Percentiles rank a stretch among this genome's conserved stretches.
phyloP scores from a whole-genome alignment of 2,888 invertebrate genomes.

The Tenthredo scrophulariae region DNA sequence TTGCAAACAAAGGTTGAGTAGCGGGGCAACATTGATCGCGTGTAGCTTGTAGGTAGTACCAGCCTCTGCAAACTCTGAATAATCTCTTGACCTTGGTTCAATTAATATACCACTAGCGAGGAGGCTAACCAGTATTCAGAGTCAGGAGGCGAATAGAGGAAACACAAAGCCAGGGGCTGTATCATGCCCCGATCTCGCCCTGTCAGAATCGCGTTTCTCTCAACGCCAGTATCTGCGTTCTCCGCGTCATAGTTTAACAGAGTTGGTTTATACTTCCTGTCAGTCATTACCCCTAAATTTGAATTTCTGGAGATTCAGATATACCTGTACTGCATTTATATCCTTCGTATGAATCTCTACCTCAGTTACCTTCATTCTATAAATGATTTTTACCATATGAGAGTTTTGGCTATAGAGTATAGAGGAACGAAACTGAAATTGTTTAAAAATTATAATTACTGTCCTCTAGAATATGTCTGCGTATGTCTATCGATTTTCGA shows the following conservation, averaged over 20 bases:
- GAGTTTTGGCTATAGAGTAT: neutral
- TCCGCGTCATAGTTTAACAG: neutral
- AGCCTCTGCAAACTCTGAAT: conserved; percentile 15
- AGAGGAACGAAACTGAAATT: neutral
- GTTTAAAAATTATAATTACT: neutral
- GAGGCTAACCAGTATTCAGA: conserved; percentile 34
- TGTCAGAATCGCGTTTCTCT: conserved; percentile 25
- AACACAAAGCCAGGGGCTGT: conserved; percentile 38
- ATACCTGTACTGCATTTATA: neutral
- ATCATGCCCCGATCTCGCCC: conserved; percentile 36
- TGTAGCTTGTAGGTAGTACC: neutral
- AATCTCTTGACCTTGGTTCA: conserved; percentile 46
- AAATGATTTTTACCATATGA: too few relatives aligned
- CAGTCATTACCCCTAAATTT: neutral
- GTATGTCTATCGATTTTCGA: neutral
- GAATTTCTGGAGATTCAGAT: neutral
- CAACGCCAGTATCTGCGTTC: neutral
- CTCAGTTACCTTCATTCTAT: neutral
- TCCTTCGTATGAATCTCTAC: neutral
- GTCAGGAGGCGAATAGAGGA: conserved; percentile 24
- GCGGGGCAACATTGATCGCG: neutral
- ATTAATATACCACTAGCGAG: neutral
- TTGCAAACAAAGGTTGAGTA: neutral
- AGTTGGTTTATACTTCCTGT: neutral
- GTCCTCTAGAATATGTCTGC: neutral